Conservation (phyloP, 2,888 invertebrate species). For the Campoletis raptor region DNA sequence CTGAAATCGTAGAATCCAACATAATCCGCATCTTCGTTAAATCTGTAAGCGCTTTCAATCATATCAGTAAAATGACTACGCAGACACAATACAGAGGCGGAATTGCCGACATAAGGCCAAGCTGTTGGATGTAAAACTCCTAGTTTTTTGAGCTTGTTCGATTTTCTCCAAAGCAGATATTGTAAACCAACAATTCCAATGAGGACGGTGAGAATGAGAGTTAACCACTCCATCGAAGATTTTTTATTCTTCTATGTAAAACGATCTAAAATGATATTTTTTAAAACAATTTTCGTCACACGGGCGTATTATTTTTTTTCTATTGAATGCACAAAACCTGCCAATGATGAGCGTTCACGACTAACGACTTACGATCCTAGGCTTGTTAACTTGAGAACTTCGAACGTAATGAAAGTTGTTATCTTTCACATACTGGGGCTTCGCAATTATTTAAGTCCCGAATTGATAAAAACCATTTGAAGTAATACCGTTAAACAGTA, state of each 20-base stretch:
- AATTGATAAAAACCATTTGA: background rate
- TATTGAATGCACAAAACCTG: background rate
- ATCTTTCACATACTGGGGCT: background rate
- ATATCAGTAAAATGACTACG: background rate
- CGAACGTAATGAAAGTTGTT: background rate
- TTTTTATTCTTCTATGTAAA: background rate
- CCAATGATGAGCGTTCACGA: background rate
- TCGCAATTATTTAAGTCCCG: background rate
- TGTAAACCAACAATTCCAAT: background rate
- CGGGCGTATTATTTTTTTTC: background rate
- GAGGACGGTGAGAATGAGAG: background rate
- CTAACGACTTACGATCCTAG: background rate
- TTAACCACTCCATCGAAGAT: background rate
- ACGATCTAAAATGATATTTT: background rate
- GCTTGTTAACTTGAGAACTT: background rate
- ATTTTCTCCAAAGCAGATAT: background rate
- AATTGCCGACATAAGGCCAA: background rate
- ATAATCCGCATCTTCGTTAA: slow-evolving; percentile 19
- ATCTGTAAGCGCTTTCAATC: background rate
- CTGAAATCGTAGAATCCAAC: slow-evolving; percentile 41
- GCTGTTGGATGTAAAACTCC: slow-evolving; percentile 1
- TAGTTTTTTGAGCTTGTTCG: background rate
- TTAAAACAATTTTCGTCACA: background rate
- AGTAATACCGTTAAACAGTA: too few relatives aligned
- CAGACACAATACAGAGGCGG: background rate